Percentiles rank a stretch among this genome's conserved stretches.
Conservation (phyloP, 2,797 vertebrate genomes). For the Siniperca scherzeri region DNA sequence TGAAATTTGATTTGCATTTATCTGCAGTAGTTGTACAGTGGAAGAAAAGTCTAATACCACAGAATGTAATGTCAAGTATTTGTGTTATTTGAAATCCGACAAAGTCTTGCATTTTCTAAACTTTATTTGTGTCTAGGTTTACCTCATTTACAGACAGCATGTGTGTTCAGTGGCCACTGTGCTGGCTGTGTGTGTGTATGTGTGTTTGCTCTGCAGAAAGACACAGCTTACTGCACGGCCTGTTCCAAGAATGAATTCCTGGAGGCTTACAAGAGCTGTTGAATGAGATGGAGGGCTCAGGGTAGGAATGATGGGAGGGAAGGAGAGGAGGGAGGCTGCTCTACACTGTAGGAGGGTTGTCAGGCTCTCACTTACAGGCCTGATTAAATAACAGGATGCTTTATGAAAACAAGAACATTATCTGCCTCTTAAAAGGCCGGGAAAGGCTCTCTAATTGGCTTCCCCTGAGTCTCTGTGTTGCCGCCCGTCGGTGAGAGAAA, state of each 20-base stretch:
- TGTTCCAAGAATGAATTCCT: slow-evolving; percentile 84
- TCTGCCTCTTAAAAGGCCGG: slow-evolving; percentile 80
- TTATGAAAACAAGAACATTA: slow-evolving; percentile 86
- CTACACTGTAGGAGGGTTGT: slow-evolving; percentile 70
- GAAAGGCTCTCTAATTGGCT: slow-evolving; percentile 81
- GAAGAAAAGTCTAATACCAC: not conserved
- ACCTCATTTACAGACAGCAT: slow-evolving; percentile 44
- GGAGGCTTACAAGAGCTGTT: slow-evolving; percentile 84
- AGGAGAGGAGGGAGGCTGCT: slow-evolving; percentile 59
- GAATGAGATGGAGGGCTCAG: slow-evolving; percentile 83
- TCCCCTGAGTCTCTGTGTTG: slow-evolving; percentile 63
- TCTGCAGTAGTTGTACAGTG: not conserved
- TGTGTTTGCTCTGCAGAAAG: slow-evolving; percentile 75
- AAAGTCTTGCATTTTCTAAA: slow-evolving; percentile 1
- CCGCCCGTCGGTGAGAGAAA: slow-evolving; percentile 51
- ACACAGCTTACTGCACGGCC: slow-evolving; percentile 74
- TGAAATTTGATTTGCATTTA: slow-evolving; percentile 8
- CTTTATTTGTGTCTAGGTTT: slow-evolving; percentile 24
- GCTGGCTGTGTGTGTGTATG: slow-evolving; percentile 40
- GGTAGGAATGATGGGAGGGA: slow-evolving; percentile 76
- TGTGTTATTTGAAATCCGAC: slow-evolving; percentile 1
- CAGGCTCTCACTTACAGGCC: slow-evolving; percentile 81
- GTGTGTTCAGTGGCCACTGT: slow-evolving; percentile 43
- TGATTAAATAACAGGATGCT: slow-evolving; percentile 87
- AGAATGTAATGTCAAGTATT: not conserved